A percentile compares a stretch with the other conserved stretches of the same genome.
These are phyloP conservation scores for Drosophila lowei DNA, from an alignment of 1,140 invertebrate genomes.

Conservation along the genomic window DNA sequence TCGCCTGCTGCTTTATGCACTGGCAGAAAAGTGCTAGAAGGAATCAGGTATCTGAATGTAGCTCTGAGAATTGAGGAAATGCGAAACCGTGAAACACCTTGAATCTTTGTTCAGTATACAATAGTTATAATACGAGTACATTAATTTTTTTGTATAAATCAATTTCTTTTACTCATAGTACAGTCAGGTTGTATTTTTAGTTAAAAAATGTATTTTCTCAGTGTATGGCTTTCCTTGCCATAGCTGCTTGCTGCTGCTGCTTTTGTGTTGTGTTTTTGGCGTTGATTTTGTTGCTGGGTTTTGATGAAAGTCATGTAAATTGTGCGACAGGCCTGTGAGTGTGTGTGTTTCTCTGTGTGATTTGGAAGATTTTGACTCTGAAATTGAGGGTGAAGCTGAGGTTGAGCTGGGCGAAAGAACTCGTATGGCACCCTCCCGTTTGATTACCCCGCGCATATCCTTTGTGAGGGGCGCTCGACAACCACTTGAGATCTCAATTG, in stretches of 20 bases:
- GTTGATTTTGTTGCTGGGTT: slow-evolving; percentile 25
- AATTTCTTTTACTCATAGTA: too few species aligned
- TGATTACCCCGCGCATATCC: not conserved
- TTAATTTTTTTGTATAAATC: too few species aligned
- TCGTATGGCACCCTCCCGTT: not conserved
- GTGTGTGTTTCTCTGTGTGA: not conserved
- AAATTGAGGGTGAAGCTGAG: not conserved
- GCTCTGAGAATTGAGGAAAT: too few species aligned
- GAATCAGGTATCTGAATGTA: too few species aligned
- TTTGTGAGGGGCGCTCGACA: too few species aligned
- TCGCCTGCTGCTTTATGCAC: not conserved
- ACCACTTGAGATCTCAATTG: not conserved
- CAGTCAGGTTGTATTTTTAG: not conserved
- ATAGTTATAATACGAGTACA: too few species aligned
- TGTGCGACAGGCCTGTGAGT: not conserved
- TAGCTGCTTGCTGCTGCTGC: slow-evolving; percentile 8
- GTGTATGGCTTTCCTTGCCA: not conserved
- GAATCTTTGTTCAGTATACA: too few species aligned
- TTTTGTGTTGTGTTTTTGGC: slow-evolving; percentile 18
- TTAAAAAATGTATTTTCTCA: not conserved
- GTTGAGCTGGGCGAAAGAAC: not conserved
- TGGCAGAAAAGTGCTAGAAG: too few species aligned
- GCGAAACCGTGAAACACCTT: too few species aligned
- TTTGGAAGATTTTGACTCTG: not conserved
- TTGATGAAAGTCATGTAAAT: slow-evolving; percentile 10